Conservation (phyloP, 2,797 vertebrate genomes). For the Falco berigora region DNA sequence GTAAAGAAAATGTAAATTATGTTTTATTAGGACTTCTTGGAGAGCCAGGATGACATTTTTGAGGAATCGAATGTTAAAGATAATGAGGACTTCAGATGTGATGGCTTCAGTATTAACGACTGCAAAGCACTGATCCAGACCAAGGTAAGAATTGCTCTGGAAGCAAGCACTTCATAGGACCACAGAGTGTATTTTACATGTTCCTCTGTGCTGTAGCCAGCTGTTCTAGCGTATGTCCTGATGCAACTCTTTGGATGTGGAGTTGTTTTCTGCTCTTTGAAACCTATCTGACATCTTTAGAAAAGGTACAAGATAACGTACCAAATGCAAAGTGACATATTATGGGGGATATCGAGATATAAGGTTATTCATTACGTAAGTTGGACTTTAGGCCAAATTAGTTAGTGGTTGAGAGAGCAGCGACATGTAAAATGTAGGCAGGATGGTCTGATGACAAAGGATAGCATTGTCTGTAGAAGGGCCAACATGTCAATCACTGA, state of each 20-base stretch:
- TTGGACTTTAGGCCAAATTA: background rate
- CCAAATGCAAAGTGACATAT: background rate
- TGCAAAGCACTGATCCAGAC: conserved; percentile 68
- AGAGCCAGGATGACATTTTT: background rate
- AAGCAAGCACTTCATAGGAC: background rate
- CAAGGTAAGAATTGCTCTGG: conserved; percentile 50
- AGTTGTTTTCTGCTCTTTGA: background rate
- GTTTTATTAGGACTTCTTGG: conserved; percentile 6
- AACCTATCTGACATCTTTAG: background rate
- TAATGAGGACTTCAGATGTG: background rate
- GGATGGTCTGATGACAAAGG: background rate
- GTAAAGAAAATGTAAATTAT: background rate
- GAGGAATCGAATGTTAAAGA: conserved; percentile 15
- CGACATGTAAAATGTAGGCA: background rate
- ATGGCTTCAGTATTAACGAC: background rate
- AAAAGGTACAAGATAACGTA: background rate
- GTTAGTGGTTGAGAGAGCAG: background rate
- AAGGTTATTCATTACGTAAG: background rate
- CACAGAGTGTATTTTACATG: background rate
- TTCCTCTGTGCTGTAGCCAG: background rate
- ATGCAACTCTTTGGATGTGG: background rate
- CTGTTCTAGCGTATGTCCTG: background rate
- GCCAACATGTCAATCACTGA: background rate
- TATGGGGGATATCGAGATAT: background rate
- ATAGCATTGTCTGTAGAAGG: background rate